Conservation (phyloP, 2,888 invertebrate species). For the Busseola fusca region DNA sequence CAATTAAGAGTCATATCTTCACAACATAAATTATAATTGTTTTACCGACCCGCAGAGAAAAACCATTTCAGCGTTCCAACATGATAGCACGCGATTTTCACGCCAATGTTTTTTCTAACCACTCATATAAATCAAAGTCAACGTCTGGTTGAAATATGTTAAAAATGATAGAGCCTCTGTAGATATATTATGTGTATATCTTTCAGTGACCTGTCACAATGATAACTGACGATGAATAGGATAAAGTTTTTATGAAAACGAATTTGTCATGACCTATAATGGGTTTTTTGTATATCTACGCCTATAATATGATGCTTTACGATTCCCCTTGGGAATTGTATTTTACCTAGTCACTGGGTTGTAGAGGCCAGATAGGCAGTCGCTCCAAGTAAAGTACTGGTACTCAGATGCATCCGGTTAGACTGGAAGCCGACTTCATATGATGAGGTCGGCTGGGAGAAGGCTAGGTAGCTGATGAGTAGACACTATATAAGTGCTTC, state of each 20-base stretch:
- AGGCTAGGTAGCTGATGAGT: too few relatives aligned
- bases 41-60: conserved; percentile 2
- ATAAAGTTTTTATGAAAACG: background rate
- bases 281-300: too few relatives aligned
- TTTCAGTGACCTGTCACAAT: conserved; percentile 22
- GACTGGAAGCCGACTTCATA: too few relatives aligned
- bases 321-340: too few relatives aligned
- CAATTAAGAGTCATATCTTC: background rate
- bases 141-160: conserved; percentile 41
- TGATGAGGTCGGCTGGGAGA: too few relatives aligned
- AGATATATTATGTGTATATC: conserved; percentile 30
- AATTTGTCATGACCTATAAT: background rate
- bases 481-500: too few relatives aligned
- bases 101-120: conserved; percentile 19
- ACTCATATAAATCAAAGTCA: conserved; percentile 52
- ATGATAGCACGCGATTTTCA: conserved; percentile 16
- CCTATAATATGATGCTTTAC: too few relatives aligned
- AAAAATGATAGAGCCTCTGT: conserved; percentile 21
- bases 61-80: conserved; percentile 13
- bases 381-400: too few relatives aligned
- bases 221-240: conserved; percentile 2
- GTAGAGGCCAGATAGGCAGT: too few relatives aligned
- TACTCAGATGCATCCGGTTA: too few relatives aligned
- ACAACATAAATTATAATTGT: conserved; percentile 21
- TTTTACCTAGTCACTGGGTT: too few relatives aligned